Percentiles rank a stretch among this genome's conserved stretches.
These are phyloP conservation scores for Diadophis punctatus DNA, from an alignment of 2,113 vertebrate species.

Conservation along the genomic window DNA sequence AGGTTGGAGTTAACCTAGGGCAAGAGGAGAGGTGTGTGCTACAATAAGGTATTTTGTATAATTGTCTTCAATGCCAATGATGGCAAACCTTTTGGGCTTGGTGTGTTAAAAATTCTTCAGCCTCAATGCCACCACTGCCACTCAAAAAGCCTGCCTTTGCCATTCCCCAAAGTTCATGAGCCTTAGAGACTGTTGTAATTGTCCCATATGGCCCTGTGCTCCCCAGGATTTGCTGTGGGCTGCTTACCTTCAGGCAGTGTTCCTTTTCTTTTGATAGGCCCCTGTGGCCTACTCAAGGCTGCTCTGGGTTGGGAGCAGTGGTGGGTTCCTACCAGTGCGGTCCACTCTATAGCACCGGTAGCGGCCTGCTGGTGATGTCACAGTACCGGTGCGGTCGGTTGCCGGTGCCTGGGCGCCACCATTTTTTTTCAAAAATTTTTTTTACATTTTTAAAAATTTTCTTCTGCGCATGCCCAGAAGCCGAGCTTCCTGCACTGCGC, in stretches of 20 bases:
- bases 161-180: neutral
- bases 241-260: neutral
- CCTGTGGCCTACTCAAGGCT: neutral
- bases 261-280: neutral
- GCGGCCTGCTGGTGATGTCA: no score
- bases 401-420: no score
- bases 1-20: neutral
- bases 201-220: neutral
- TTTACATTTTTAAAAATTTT: no score
- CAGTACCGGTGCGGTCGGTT: no score
- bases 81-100: neutral
- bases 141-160: neutral
- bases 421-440: no score
- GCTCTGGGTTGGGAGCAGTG: neutral
- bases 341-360: no score
- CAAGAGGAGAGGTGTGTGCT: neutral
- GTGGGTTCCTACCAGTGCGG: no score
- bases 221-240: neutral
- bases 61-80: neutral
- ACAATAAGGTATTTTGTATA: neutral
- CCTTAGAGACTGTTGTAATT: neutral
- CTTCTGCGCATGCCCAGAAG: no score
- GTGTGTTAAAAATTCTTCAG: neutral
- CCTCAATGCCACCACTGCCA: neutral
- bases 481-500: no score